Percentiles rank a stretch among this genome's conserved stretches.
Evolutionary conservation across 2,797 vertebrate species (phyloP).

Genomic region (Spinibarbus caldwelli): DNA sequence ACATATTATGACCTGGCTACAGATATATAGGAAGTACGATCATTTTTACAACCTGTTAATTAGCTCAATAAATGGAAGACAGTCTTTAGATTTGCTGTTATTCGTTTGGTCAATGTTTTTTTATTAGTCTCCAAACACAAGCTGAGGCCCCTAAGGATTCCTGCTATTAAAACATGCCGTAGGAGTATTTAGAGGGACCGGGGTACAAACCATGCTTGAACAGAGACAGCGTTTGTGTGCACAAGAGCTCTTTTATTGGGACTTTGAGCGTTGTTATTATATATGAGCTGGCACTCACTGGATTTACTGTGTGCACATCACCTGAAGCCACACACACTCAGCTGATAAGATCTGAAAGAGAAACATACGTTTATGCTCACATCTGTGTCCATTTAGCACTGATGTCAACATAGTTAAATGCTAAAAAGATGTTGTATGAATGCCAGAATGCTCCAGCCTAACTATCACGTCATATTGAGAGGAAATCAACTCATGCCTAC

Average conservation of each 20-base stretch:
- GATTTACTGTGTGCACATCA: constrained; percentile 27
- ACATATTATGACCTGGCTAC: background rate
- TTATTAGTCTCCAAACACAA: constrained; percentile 57
- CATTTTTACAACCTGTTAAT: constrained; percentile 49
- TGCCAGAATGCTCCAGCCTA: background rate
- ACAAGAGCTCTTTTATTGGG: constrained; percentile 72
- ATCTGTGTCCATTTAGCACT: background rate
- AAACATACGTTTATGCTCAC: constrained; percentile 56
- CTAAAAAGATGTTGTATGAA: background rate
- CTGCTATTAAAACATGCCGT: constrained; percentile 41
- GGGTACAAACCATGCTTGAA: constrained; percentile 68
- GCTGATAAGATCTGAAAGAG: constrained; percentile 73
- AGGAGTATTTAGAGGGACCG: constrained; percentile 44
- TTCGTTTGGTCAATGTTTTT: constrained; percentile 44
- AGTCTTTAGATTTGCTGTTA: constrained; percentile 32
- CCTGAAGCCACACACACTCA: constrained; percentile 40
- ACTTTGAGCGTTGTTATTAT: constrained; percentile 70
- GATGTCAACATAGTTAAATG: background rate
- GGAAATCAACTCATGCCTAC: background rate
- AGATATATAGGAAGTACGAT: constrained; percentile 14
- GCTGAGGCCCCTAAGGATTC: constrained; percentile 43
- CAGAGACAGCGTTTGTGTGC: constrained; percentile 70
- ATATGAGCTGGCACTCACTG: constrained; percentile 59
- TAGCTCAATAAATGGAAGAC: constrained; percentile 38
- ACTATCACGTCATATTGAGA: background rate